Percentiles rank a stretch among this genome's conserved stretches.
Conservation (phyloP, 2,113 vertebrate species). For the Gopherus flavomarginatus region DNA sequence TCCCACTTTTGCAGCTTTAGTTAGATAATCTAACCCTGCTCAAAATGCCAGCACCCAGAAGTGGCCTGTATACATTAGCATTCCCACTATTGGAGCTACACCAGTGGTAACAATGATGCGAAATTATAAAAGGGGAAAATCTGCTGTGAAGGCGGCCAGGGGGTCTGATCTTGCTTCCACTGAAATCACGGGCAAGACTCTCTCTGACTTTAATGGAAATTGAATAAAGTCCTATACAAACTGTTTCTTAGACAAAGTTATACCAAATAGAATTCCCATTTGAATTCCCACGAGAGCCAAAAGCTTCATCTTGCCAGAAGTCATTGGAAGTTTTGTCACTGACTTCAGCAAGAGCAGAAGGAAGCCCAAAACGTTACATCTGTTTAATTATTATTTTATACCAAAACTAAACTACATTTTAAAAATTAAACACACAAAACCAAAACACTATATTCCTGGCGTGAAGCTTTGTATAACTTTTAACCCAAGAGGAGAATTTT, state of each 20-base stretch:
- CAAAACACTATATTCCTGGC: background rate
- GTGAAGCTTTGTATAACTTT: background rate
- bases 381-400: background rate
- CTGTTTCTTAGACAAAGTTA: fast-evolving
- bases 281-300: background rate
- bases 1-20: fast-evolving
- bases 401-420: background rate
- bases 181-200: background rate
- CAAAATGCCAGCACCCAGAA: fast-evolving
- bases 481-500: slow-evolving; percentile 22
- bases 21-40: background rate
- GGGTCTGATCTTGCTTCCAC: background rate
- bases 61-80: background rate
- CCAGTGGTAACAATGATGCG: background rate
- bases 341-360: background rate
- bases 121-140: background rate
- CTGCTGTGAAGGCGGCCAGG: background rate
- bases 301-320: background rate
- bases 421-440: background rate
- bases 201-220: background rate
- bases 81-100: background rate
- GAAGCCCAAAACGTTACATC: background rate
- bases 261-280: fast-evolving
- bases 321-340: background rate
- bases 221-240: fast-evolving